Conservation (phyloP, 2,888 invertebrate species). For the Cephalotes varians region DNA sequence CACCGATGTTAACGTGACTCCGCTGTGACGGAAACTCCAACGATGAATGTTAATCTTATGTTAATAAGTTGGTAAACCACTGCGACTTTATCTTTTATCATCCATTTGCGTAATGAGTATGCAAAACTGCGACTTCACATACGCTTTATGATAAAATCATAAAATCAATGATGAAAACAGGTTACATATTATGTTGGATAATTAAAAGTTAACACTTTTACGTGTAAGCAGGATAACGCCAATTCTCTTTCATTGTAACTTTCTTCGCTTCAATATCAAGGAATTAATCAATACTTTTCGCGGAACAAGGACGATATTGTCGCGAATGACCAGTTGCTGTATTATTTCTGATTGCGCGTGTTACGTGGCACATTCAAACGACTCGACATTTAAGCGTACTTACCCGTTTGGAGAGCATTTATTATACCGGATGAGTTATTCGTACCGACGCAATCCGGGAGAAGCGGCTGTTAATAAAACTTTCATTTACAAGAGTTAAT, state of each 20-base stretch:
- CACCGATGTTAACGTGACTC: slow-evolving; percentile 2
- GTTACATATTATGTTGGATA: neutral
- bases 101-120: slow-evolving; percentile 27
- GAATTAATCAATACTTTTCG: neutral
- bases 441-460: slow-evolving; percentile 35
- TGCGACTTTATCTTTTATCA: slow-evolving; percentile 40
- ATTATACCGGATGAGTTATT: slow-evolving; percentile 49
- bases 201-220: neutral
- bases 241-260: neutral
- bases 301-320: neutral
- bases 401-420: slow-evolving; percentile 42
- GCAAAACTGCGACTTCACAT: neutral
- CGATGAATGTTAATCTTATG: slow-evolving; percentile 43
- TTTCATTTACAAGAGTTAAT: slow-evolving; percentile 64
- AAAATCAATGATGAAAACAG: neutral
- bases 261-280: neutral
- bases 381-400: slow-evolving; percentile 23
- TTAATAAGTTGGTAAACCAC: slow-evolving; percentile 26
- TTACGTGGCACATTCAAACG: slow-evolving; percentile 27
- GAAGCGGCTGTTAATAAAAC: slow-evolving; percentile 64
- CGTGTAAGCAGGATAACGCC: neutral
- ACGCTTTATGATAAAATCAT: neutral
- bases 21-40: neutral
- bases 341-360: slow-evolving; percentile 4
- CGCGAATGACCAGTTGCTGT: neutral